These are phyloP conservation scores for Portunus trituberculatus DNA, from an alignment of 1,140 invertebrate genomes.

Conservation along the genomic window DNA sequence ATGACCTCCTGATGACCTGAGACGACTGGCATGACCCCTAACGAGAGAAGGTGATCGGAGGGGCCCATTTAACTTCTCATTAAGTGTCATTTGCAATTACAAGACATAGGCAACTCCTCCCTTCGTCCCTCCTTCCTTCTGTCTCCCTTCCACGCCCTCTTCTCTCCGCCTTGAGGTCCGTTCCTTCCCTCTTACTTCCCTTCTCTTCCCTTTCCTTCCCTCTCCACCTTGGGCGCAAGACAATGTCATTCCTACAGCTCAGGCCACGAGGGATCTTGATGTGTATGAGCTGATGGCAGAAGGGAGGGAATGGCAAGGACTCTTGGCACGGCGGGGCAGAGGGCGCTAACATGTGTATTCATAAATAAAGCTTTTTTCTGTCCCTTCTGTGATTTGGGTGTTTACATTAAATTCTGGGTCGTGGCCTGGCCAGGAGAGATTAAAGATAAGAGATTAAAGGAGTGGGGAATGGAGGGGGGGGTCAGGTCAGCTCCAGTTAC, in stretches of 20 bases:
- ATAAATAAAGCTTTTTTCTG: background rate
- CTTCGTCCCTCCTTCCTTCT: background rate
- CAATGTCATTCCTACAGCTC: background rate
- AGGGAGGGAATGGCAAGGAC: background rate
- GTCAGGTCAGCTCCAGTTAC: background rate
- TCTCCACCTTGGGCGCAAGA: background rate
- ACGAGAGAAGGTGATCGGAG: constrained; percentile 67
- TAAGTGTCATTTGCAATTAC: constrained; percentile 75
- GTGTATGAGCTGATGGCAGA: background rate
- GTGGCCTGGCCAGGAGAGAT: background rate
- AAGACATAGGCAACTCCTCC: constrained; percentile 55
- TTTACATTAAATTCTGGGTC: constrained; percentile 1
- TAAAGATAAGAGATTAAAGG: constrained; percentile 1
- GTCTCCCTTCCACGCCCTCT: background rate
- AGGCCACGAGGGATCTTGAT: background rate
- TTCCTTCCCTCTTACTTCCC: background rate
- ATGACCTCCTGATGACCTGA: constrained; percentile 60
- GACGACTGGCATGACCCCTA: constrained; percentile 38
- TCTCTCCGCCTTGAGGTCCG: background rate
- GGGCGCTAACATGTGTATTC: background rate
- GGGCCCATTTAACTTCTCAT: constrained; percentile 71
- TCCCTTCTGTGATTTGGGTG: background rate
- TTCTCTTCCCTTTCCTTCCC: background rate
- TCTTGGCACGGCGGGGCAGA: background rate
- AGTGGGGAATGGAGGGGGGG: background rate